These are phyloP conservation scores for Dryadula phaetusa DNA, from an alignment of 2,888 invertebrate genomes.

Conservation along the genomic window DNA sequence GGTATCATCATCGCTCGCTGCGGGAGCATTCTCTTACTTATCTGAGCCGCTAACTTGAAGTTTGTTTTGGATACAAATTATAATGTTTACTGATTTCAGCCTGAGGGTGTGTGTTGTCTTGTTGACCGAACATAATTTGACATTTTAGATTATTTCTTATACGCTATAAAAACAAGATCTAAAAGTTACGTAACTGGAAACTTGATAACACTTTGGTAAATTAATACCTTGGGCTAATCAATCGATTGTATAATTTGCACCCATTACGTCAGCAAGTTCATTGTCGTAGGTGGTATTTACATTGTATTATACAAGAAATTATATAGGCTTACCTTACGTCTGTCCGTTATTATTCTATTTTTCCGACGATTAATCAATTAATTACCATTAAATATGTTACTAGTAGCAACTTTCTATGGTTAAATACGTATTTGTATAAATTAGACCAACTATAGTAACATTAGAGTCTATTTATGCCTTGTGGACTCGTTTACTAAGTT, in stretches of 20 bases:
- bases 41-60: slow-evolving; percentile 39
- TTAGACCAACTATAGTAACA: slow-evolving; percentile 51
- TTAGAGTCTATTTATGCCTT: slow-evolving; percentile 67
- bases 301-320: not conserved
- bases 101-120: slow-evolving; percentile 19
- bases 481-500: slow-evolving; percentile 27
- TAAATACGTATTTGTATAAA: slow-evolving; percentile 53
- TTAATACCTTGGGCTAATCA: slow-evolving; percentile 20
- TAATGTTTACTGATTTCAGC: slow-evolving; percentile 31
- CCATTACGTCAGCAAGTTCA: slow-evolving; percentile 3
- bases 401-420: too few relatives aligned
- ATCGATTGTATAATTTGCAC: slow-evolving; percentile 21
- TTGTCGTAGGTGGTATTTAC: not conserved
- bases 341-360: too few relatives aligned
- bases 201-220: slow-evolving; percentile 14
- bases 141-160: slow-evolving; percentile 16
- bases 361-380: too few relatives aligned
- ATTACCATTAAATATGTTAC: too few relatives aligned
- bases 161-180: slow-evolving; percentile 15
- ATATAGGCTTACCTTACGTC: too few relatives aligned
- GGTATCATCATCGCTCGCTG: slow-evolving; percentile 41
- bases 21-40: slow-evolving; percentile 56
- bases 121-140: slow-evolving; percentile 23
- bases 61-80: slow-evolving; percentile 44
- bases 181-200: slow-evolving; percentile 17